Evolutionary conservation across 2,113 vertebrate species (phyloP).

Genomic region (Callorhinus ursinus): DNA sequence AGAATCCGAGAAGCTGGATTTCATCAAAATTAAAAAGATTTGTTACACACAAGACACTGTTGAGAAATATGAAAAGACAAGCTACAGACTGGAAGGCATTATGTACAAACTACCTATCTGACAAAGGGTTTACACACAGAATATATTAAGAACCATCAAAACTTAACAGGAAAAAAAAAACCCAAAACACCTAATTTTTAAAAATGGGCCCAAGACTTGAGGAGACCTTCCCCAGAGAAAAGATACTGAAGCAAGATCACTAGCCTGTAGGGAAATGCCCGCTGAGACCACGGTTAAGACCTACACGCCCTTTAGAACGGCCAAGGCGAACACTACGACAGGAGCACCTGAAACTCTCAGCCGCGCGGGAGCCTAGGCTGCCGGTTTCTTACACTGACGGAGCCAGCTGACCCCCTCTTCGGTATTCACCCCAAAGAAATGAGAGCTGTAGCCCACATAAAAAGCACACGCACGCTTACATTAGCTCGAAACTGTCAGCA

Average conservation of each 20-base stretch:
- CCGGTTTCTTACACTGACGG: background rate
- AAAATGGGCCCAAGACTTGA: background rate
- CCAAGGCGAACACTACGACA: background rate
- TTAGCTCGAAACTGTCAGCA: background rate
- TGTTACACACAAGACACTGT: background rate
- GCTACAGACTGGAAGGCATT: background rate
- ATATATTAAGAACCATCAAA: background rate
- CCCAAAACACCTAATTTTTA: background rate
- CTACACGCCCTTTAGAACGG: accelerated
- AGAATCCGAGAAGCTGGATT: background rate
- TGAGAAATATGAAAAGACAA: background rate
- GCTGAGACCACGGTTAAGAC: accelerated
- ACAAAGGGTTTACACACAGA: background rate
- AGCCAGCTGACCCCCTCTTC: background rate
- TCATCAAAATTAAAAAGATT: background rate
- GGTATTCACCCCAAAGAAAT: background rate
- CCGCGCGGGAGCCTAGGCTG: too few relatives aligned
- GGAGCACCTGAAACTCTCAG: background rate
- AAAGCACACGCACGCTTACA: background rate
- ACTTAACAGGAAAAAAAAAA: background rate
- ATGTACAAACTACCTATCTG: background rate
- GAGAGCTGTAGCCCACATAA: background rate
- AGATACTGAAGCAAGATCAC: background rate
- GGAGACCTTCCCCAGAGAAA: background rate
- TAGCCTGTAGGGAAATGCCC: background rate